phyloP scores from a whole-genome alignment of 2,113 vertebrate genomes.

The Verasper variegatus region DNA sequence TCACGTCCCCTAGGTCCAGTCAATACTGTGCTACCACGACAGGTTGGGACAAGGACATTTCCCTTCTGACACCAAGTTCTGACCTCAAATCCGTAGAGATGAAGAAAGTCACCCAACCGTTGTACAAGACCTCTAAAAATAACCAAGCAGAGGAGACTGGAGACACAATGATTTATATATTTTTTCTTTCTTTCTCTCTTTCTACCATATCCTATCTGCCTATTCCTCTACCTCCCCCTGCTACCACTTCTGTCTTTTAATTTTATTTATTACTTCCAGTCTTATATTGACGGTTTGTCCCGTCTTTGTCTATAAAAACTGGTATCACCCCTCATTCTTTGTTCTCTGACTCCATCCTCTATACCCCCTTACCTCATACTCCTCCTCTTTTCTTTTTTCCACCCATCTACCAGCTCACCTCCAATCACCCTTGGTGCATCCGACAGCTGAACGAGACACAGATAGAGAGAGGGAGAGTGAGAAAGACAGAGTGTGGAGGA shows the following conservation, averaged over 20 bases:
- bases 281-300: background rate
- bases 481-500: background rate
- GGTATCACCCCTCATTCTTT: slow-evolving; percentile 11
- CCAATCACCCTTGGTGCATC: slow-evolving; percentile 35
- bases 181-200: background rate
- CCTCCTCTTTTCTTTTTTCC: slow-evolving; percentile 10
- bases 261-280: background rate
- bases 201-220: background rate
- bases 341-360: background rate
- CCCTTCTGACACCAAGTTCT: slow-evolving; percentile 34
- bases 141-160: slow-evolving; percentile 7
- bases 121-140: slow-evolving; percentile 30
- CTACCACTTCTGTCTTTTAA: background rate
- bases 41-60: slow-evolving; percentile 43
- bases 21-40: slow-evolving; percentile 13
- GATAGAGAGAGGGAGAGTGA: background rate
- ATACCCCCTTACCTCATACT: slow-evolving; percentile 7
- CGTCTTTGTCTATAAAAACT: slow-evolving; percentile 30
- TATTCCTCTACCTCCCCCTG: background rate
- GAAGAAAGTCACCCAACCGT: slow-evolving; percentile 32
- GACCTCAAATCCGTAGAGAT: slow-evolving; percentile 51
- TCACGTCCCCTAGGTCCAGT: slow-evolving; percentile 9
- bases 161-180: background rate
- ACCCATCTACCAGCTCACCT: slow-evolving; percentile 31
- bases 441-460: slow-evolving; percentile 31